These are phyloP conservation scores for Capromys pilorides DNA, from an alignment of 2,797 vertebrate species.

Conservation along the genomic window DNA sequence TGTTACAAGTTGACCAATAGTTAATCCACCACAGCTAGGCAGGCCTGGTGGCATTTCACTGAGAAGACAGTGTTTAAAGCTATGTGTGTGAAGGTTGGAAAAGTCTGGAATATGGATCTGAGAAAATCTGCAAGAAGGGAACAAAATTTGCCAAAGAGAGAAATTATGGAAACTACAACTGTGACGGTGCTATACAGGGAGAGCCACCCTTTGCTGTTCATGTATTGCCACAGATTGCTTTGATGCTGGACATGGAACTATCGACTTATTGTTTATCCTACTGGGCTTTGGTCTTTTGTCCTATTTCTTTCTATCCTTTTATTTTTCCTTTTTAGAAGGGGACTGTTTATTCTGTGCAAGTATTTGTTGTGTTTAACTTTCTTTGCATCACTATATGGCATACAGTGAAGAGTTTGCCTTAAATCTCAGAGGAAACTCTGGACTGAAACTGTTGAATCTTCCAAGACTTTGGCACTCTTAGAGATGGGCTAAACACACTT, in stretches of 20 bases:
- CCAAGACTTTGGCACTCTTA: background rate
- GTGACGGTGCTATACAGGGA: no score
- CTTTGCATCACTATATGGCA: background rate
- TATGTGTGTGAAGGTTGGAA: background rate
- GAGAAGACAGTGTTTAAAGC: background rate
- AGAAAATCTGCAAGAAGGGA: background rate
- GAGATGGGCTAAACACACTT: background rate
- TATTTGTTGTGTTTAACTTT: background rate
- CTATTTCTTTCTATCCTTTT: background rate
- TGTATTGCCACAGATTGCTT: background rate
- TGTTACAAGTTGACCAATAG: background rate
- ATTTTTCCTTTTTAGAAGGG: background rate
- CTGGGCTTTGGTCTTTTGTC: background rate
- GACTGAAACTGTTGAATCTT: background rate
- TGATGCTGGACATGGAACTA: background rate
- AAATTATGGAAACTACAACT: background rate
- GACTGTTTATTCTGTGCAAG: background rate
- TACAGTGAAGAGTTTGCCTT: background rate
- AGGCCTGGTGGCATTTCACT: background rate
- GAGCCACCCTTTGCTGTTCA: background rate
- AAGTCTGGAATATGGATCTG: background rate
- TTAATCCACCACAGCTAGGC: background rate
- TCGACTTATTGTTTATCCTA: background rate
- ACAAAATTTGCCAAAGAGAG: background rate
- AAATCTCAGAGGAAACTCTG: background rate